These are phyloP conservation scores for Pholis gunnellus DNA, from an alignment of 2,113 vertebrate species.

Conservation along the genomic window DNA sequence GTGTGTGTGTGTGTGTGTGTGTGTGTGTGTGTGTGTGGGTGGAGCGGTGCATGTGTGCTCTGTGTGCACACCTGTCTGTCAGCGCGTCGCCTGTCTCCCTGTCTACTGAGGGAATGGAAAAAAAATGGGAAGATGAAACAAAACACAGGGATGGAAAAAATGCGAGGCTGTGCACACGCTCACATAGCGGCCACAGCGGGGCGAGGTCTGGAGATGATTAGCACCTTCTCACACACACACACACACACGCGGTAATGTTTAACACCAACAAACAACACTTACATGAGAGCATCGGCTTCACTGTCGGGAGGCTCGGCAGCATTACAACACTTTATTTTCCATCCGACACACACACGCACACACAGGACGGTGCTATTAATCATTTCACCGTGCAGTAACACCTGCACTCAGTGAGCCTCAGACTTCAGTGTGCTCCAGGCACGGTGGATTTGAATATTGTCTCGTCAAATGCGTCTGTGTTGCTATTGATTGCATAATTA, in stretches of 20 bases:
- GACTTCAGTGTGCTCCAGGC: too few relatives aligned
- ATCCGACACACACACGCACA: constrained; percentile 1
- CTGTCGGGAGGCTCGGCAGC: constrained; percentile 18
- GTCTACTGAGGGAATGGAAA: constrained; percentile 70
- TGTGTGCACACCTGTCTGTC: neutral
- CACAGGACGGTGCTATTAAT: constrained; percentile 8
- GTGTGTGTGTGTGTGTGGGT: neutral
- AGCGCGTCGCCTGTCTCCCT: neutral
- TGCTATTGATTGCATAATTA: too few relatives aligned
- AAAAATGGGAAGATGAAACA: constrained; percentile 65
- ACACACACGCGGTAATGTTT: constrained; percentile 60
- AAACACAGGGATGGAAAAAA: constrained; percentile 69
- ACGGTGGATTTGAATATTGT: too few relatives aligned
- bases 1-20: constrained; percentile 1
- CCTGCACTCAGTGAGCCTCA: constrained; percentile 11
- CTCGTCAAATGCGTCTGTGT: too few relatives aligned
- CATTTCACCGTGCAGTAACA: constrained; percentile 23
- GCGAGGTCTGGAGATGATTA: constrained; percentile 63
- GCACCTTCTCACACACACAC: constrained; percentile 48
- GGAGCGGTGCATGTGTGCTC: constrained; percentile 6
- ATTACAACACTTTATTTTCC: constrained; percentile 52
- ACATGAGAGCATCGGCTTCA: constrained; percentile 40
- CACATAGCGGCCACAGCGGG: constrained; percentile 15
- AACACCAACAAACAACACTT: constrained; percentile 71
- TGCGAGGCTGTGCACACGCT: constrained; percentile 23